Evolutionary conservation across 2,113 vertebrate genomes (phyloP).

Genomic region (Odontophorus gujanensis): DNA sequence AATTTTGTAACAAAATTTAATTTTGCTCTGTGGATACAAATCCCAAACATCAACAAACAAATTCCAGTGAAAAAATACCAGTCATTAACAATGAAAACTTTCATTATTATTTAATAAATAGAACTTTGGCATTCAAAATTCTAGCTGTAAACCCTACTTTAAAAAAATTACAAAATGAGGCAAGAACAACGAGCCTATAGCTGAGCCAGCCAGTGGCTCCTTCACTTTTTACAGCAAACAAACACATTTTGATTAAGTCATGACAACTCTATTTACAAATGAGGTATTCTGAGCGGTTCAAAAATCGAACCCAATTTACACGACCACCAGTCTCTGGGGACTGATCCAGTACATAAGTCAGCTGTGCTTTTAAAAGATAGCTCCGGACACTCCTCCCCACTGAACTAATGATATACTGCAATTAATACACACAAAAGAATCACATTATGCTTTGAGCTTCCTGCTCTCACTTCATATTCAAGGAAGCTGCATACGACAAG

Average conservation of each 20-base stretch:
- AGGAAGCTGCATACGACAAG: slow-evolving; percentile 34
- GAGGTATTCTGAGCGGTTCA: slow-evolving; percentile 82
- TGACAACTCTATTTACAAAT: slow-evolving; percentile 84
- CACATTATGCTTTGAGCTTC: slow-evolving; percentile 50
- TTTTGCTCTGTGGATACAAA: slow-evolving; percentile 84
- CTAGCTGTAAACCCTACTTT: slow-evolving; percentile 91
- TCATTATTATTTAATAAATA: slow-evolving; percentile 89
- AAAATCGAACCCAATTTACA: slow-evolving; percentile 79
- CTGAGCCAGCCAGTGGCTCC: slow-evolving; percentile 88
- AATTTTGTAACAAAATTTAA: slow-evolving; percentile 86
- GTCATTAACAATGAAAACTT: slow-evolving; percentile 84
- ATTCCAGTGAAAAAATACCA: slow-evolving; percentile 91
- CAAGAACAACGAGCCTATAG: slow-evolving; percentile 79
- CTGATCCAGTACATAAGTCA: slow-evolving; percentile 73
- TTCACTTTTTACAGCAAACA: slow-evolving; percentile 77
- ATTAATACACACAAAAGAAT: slow-evolving; percentile 68
- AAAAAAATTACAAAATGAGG: slow-evolving; percentile 84
- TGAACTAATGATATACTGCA: slow-evolving; percentile 48
- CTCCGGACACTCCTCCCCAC: slow-evolving; percentile 63
- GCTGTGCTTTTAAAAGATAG: slow-evolving; percentile 76
- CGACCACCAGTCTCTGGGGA: slow-evolving; percentile 75
- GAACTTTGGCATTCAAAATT: slow-evolving; percentile 95
- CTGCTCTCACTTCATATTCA: slow-evolving; percentile 7
- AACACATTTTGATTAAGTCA: slow-evolving; percentile 77
- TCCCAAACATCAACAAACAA: slow-evolving; percentile 84